A percentile compares a stretch with the other conserved stretches of the same genome.
Evolutionary conservation across 2,113 vertebrate species (phyloP).

Genomic region (Mobula birostris): DNA sequence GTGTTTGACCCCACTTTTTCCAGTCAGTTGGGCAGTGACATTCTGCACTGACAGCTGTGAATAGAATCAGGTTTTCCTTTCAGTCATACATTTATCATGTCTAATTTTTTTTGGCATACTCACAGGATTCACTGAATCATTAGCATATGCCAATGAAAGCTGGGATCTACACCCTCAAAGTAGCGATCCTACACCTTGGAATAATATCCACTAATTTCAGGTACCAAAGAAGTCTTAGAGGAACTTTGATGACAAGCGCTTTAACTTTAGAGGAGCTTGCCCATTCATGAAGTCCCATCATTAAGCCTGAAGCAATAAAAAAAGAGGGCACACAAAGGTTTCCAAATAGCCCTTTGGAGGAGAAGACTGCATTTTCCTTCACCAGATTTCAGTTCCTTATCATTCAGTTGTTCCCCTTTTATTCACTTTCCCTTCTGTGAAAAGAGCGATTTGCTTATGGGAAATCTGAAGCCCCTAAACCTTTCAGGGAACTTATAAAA

Average conservation of each 20-base stretch:
- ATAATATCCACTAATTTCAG: not conserved
- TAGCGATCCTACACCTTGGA: not conserved
- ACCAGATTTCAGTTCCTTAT: slow-evolving; percentile 70
- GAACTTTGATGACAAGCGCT: not conserved
- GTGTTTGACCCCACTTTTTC: not conserved
- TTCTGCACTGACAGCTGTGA: not conserved
- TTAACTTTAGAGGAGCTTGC: slow-evolving; percentile 25
- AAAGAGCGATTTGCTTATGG: slow-evolving; percentile 67
- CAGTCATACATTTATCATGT: not conserved
- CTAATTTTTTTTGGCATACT: not conserved
- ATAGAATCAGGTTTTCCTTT: not conserved
- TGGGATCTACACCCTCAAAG: not conserved
- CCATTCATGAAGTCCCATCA: slow-evolving; percentile 66
- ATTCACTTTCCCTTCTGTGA: slow-evolving; percentile 62
- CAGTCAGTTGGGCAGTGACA: not conserved
- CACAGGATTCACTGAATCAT: not conserved
- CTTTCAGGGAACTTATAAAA: slow-evolving; percentile 64
- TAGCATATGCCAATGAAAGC: not conserved
- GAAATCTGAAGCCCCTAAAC: slow-evolving; percentile 51
- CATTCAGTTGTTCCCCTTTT: slow-evolving; percentile 76
- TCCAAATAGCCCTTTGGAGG: slow-evolving; percentile 57
- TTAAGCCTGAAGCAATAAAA: slow-evolving; percentile 56
- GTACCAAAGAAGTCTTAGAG: not conserved
- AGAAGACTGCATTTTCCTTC: slow-evolving; percentile 55
- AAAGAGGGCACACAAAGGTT: slow-evolving; percentile 55